Conservation (phyloP, 2,113 vertebrate species). For the Pyxicephalus adspersus region DNA sequence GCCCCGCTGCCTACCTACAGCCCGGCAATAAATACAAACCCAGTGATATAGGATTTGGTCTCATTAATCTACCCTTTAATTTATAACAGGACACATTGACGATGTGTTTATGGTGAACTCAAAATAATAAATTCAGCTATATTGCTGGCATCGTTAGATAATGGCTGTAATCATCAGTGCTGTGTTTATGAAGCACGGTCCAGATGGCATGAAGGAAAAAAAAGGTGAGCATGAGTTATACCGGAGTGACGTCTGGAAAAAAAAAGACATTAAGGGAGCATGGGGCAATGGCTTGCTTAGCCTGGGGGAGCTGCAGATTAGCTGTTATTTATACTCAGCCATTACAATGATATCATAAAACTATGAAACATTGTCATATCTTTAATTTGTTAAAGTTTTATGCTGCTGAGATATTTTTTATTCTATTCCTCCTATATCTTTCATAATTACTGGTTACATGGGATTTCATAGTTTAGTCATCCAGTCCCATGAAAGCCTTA, state of each 20-base stretch:
- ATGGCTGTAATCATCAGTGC: slow-evolving; percentile 22
- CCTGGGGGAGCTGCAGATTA: neutral
- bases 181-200: slow-evolving; percentile 22
- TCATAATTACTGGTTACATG: no score
- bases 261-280: slow-evolving; percentile 2
- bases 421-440: no score
- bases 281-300: neutral
- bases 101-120: slow-evolving; percentile 9
- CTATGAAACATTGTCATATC: no score
- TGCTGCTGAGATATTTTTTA: no score
- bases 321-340: neutral
- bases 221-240: slow-evolving; percentile 23
- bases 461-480: no score
- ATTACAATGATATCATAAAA: neutral
- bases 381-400: no score
- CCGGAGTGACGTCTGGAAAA: neutral
- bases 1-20: neutral
- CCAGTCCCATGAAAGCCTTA: no score
- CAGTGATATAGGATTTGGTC: neutral
- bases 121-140: slow-evolving; percentile 16
- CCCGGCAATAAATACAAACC: neutral
- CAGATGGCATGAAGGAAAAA: slow-evolving; percentile 22
- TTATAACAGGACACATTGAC: neutral
- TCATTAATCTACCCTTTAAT: slow-evolving; percentile 3
- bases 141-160: neutral